Conservation (phyloP, 2,113 vertebrate genomes). For the Ictidomys tridecemlineatus region DNA sequence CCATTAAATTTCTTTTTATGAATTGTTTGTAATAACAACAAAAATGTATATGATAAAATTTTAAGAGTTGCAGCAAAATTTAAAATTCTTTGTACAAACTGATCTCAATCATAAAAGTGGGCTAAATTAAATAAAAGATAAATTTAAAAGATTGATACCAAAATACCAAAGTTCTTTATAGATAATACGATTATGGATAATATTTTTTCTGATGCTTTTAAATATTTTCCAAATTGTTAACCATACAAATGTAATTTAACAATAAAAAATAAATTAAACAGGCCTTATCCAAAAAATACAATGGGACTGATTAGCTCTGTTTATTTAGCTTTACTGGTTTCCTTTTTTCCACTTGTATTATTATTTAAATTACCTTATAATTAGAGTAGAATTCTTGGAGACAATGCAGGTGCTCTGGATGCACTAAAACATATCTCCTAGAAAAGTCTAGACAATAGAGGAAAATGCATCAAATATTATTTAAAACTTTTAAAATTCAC, state of each 20-base stretch:
- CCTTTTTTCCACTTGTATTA: background rate
- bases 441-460: background rate
- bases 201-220: background rate
- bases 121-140: background rate
- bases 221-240: background rate
- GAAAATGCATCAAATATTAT: background rate
- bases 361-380: background rate
- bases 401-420: background rate
- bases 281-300: background rate
- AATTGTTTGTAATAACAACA: background rate
- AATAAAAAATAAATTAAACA: constrained; percentile 34
- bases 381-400: background rate
- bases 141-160: background rate
- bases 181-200: background rate
- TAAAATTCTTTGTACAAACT: background rate
- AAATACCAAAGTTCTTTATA: background rate
- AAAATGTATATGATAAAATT: background rate
- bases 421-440: background rate
- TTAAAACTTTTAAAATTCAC: background rate
- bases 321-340: constrained; percentile 2
- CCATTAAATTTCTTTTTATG: background rate
- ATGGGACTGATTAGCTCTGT: background rate
- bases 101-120: background rate
- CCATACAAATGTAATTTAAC: background rate
- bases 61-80: background rate